Evolutionary conservation across 1,140 invertebrate species (phyloP), one percentile per base, ranked within the genome.

Genomic region (Drosophila ironensis): DNA sequence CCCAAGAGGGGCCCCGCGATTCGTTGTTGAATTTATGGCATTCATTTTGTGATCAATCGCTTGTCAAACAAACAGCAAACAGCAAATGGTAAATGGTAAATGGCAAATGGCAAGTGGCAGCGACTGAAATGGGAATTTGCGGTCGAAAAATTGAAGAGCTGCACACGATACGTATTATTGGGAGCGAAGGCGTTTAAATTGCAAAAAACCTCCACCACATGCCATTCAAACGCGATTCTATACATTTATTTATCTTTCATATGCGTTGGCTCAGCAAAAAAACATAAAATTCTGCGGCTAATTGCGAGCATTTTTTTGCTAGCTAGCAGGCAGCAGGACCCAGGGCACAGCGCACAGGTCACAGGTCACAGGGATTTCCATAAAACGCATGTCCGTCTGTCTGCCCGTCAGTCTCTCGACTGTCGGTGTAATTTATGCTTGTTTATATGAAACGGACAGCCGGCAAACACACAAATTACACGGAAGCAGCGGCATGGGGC

Each of bases 351-450:
- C n/a, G n/a, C 30, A 27, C 25, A 27, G 30, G 11, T 5, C 11
- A 5, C 63, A 80, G 76, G 67, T 80, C 47, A 63, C 33, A 63
- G 38, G 61, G 70, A 80, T 78, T 78, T 80, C 56, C 75, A 78
- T 80, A 78, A 78, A 76, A 63, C 45, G 61, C 61, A 45, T n/a
- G n/a, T 16, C 7, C 27, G 60, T 54, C 25, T 33, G 24, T 11
- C 19, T 25, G 46, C 17, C 50, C n/a, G n/a, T 16, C 7, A 22
- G 60, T 54, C 25, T 33, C 16, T 11, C 19, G 16, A 30, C 17
- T 45, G 54, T 47, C 50, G 71, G 54, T 82, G 61, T 82, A 82
- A 81, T 81, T 81, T 81, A 82, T 81, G 80, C 82, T 82, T 81
- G 77, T 72, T 81, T 82, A 72, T 82, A 81, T 81, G 76, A 72